A percentile compares a stretch with the other conserved stretches of the same genome.
phyloP scores from a whole-genome alignment of 1,140 invertebrate species.

The Drosophila santomea region DNA sequence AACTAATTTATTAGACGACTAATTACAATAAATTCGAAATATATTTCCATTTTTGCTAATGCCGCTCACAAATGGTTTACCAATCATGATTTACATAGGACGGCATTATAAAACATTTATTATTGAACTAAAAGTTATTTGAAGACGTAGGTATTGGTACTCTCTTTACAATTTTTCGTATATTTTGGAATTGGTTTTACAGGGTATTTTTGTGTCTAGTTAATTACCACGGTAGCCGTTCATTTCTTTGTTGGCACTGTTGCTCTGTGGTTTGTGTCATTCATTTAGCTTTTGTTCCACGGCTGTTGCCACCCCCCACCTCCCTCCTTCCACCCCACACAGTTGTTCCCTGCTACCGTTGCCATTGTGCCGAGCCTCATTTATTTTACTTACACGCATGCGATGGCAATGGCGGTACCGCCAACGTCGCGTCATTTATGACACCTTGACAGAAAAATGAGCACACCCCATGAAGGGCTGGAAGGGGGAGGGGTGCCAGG shows the following conservation, averaged over 20 bases:
- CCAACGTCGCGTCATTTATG: constrained; percentile 75
- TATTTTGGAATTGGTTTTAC: not conserved
- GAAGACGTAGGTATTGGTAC: no score
- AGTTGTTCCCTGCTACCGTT: constrained; percentile 37
- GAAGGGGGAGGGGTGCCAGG: not conserved
- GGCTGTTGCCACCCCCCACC: constrained; percentile 1
- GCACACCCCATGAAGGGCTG: constrained; percentile 33
- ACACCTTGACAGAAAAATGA: constrained; percentile 82
- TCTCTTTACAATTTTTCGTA: no score
- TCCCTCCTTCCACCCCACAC: not conserved
- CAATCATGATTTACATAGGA: no score
- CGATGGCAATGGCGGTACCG: constrained; percentile 48
- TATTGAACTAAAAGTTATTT: no score
- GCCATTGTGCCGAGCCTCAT: constrained; percentile 75
- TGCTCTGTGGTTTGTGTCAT: constrained; percentile 78
- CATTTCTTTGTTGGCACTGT: constrained; percentile 56
- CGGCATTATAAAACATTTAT: not conserved
- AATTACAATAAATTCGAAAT: not conserved
- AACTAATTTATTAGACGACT: not conserved
- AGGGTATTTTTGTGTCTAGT: constrained; percentile 24
- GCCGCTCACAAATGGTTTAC: no score
- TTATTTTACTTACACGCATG: constrained; percentile 82
- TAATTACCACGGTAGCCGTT: constrained; percentile 1
- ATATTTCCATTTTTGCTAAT: no score
- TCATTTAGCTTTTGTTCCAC: constrained; percentile 77